Evolutionary conservation across 2,113 vertebrate genomes (phyloP).

Genomic region (Gracilinanus agilis): DNA sequence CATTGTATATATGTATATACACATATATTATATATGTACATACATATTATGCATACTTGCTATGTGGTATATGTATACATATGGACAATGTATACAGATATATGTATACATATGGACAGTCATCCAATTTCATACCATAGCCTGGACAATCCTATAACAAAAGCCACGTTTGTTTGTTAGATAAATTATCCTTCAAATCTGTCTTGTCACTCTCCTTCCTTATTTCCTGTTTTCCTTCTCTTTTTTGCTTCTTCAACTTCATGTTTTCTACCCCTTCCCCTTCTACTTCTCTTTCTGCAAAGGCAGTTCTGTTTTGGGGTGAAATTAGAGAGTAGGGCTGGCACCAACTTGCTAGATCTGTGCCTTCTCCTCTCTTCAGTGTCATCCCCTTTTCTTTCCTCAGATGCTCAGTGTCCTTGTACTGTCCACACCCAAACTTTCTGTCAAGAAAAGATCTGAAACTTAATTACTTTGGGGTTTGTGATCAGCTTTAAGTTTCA

Average conservation of each 20-base stretch:
- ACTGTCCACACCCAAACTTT: background rate
- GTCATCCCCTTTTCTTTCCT: background rate
- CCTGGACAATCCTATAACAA: background rate
- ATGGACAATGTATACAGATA: background rate
- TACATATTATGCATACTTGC: background rate
- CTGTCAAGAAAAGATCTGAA: constrained; percentile 8
- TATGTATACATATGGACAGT: background rate
- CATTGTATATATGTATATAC: background rate
- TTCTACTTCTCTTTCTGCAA: background rate
- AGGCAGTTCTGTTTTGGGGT: background rate
- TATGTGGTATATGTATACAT: background rate
- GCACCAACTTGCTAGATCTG: background rate
- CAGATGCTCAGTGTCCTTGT: background rate
- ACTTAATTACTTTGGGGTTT: background rate
- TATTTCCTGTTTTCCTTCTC: background rate
- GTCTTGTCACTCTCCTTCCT: background rate
- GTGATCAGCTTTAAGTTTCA: background rate
- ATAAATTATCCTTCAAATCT: background rate
- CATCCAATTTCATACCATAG: too few relatives aligned
- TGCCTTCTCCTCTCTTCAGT: background rate
- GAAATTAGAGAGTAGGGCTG: background rate
- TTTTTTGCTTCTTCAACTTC: background rate
- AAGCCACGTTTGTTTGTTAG: background rate
- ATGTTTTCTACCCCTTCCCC: background rate
- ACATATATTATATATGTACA: background rate